A percentile compares a stretch with the other conserved stretches of the same genome.
phyloP scores from a whole-genome alignment of 2,113 vertebrate species.

The Arizona elegans region DNA sequence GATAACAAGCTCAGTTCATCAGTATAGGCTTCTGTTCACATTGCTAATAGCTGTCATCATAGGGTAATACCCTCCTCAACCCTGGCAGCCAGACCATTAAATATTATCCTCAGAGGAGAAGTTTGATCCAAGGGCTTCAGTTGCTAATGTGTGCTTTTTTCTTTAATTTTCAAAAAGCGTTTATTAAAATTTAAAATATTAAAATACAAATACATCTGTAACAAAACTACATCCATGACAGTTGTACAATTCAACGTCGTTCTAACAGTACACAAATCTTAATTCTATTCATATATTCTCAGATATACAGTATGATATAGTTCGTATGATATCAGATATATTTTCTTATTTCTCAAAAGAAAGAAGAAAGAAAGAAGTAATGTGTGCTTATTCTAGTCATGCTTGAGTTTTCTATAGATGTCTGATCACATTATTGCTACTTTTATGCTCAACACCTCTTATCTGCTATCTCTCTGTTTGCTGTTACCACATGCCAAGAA shows the following conservation, averaged over 20 bases:
- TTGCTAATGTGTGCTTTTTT: neutral
- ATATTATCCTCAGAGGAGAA: neutral
- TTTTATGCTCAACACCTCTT: neutral
- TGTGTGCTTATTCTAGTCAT: neutral
- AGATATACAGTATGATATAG: too few species aligned
- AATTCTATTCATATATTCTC: too few species aligned
- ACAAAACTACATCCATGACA: too few species aligned
- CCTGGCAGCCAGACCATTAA: neutral
- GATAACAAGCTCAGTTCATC: neutral
- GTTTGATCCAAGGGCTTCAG: neutral
- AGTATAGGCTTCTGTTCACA: neutral
- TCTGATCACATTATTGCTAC: neutral
- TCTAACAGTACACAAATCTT: too few species aligned
- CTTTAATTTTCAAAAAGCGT: too few species aligned
- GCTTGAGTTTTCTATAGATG: neutral
- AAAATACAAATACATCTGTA: too few species aligned
- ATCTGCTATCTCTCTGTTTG: neutral
- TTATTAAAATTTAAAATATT: too few species aligned
- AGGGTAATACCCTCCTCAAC: too few species aligned
- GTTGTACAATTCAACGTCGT: too few species aligned
- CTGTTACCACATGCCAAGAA: neutral
- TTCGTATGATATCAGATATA: too few species aligned
- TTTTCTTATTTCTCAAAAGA: too few species aligned
- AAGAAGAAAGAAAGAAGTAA: neutral
- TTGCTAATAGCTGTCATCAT: neutral